Percentiles rank a stretch among this genome's conserved stretches.
These are phyloP conservation scores for Psittacula derbiana DNA, from an alignment of 2,797 vertebrate genomes.

Conservation along the genomic window DNA sequence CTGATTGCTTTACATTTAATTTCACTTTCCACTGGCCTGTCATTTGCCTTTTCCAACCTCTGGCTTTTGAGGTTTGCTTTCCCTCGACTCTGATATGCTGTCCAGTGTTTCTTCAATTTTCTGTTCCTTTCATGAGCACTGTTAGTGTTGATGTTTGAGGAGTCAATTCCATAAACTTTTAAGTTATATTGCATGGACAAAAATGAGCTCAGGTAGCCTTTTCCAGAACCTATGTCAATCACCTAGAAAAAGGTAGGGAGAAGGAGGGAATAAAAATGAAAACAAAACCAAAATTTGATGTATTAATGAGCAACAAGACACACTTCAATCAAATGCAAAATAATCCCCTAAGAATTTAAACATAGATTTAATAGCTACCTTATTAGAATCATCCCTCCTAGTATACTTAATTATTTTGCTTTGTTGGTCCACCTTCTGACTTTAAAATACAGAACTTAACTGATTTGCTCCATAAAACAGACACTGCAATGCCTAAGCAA, in stretches of 20 bases:
- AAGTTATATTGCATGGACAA: constrained; percentile 90
- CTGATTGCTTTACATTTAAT: constrained; percentile 20
- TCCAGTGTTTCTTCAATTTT: constrained; percentile 94
- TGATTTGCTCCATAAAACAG: not conserved
- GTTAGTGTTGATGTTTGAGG: constrained; percentile 89
- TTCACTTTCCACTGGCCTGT: constrained; percentile 40
- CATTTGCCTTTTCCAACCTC: constrained; percentile 43
- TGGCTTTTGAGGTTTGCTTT: constrained; percentile 38
- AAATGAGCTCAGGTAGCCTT: constrained; percentile 96
- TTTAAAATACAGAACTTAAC: constrained; percentile 14
- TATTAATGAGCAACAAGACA: not conserved
- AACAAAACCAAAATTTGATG: not conserved
- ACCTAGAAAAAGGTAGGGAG: constrained; percentile 76
- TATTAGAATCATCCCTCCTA: not conserved
- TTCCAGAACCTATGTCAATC: constrained; percentile 95
- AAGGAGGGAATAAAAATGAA: constrained; percentile 2
- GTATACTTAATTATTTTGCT: not conserved
- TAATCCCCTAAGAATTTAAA: not conserved
- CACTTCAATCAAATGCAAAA: not conserved
- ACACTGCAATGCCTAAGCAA: not conserved
- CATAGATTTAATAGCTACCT: not conserved
- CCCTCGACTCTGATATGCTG: constrained; percentile 78
- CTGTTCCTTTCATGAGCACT: constrained; percentile 93
- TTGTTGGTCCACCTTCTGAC: not conserved
- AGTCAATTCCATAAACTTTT: constrained; percentile 94